A percentile compares a stretch with the other conserved stretches of the same genome.
Conservation (phyloP, 1,140 invertebrate genomes). For the Procambarus virginalis region DNA sequence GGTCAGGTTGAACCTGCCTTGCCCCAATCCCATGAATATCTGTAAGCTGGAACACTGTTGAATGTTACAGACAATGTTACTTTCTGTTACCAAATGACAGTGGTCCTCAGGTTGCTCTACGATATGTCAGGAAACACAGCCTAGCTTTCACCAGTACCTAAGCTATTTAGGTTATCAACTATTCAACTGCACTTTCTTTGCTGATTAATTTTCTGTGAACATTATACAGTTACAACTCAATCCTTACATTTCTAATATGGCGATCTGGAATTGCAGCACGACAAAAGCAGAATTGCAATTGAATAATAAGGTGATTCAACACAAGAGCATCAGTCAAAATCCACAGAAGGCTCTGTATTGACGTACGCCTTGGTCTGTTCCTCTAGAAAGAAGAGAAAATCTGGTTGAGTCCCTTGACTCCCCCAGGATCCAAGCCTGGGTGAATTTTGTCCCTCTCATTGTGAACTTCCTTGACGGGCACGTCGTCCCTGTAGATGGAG, state of each 20-base stretch:
- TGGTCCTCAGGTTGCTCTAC: no score
- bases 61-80: no score
- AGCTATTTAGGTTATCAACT: neutral
- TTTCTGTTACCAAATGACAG: no score
- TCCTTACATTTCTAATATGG: neutral
- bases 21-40: no score
- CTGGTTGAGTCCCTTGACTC: slow-evolving; percentile 48
- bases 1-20: no score
- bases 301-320: neutral
- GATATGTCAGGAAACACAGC: no score
- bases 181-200: neutral
- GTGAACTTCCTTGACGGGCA: slow-evolving; percentile 47
- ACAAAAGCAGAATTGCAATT: neutral
- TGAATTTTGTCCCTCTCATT: slow-evolving; percentile 60
- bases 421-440: slow-evolving; percentile 27
- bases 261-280: no score
- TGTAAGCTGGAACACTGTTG: no score
- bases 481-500: slow-evolving; percentile 52
- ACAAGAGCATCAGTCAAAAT: neutral
- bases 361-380: slow-evolving; percentile 41
- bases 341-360: neutral
- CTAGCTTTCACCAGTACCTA: neutral
- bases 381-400: slow-evolving; percentile 21
- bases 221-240: neutral
- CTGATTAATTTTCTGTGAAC: neutral